A percentile compares a stretch with the other conserved stretches of the same genome.
Evolutionary conservation across 2,113 vertebrate species (phyloP).

Genomic region (Solea solea): DNA sequence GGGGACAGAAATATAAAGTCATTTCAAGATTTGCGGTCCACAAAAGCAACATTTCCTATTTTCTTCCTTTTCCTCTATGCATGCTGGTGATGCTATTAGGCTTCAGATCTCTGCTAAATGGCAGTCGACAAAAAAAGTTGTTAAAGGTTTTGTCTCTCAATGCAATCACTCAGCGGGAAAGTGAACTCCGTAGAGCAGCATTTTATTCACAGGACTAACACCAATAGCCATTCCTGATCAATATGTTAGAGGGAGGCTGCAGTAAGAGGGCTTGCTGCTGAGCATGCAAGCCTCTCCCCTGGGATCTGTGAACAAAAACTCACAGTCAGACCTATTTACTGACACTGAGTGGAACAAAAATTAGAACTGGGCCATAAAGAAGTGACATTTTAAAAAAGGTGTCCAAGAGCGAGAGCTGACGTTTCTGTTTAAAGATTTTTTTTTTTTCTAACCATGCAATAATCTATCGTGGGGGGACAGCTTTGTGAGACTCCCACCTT

Average conservation of each 20-base stretch:
- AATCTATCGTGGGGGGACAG: slow-evolving; percentile 63
- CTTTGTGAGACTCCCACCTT: slow-evolving; percentile 58
- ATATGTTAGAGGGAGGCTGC: slow-evolving; percentile 76
- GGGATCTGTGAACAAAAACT: slow-evolving; percentile 79
- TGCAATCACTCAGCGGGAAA: slow-evolving; percentile 76
- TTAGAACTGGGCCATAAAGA: slow-evolving; percentile 62
- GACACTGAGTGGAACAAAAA: slow-evolving; percentile 63
- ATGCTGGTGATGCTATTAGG: slow-evolving; percentile 51
- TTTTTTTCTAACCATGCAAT: slow-evolving; percentile 58
- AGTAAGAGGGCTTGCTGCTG: slow-evolving; percentile 71
- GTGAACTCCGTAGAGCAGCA: slow-evolving; percentile 68
- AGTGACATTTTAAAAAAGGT: slow-evolving; percentile 70
- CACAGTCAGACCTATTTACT: slow-evolving; percentile 78
- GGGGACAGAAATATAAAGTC: slow-evolving; percentile 24
- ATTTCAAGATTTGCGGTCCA: slow-evolving; percentile 46
- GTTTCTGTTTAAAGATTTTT: slow-evolving; percentile 55
- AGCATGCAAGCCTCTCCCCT: slow-evolving; percentile 62
- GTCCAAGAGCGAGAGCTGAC: slow-evolving; percentile 57
- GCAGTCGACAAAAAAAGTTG: slow-evolving; percentile 52
- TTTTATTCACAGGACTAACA: slow-evolving; percentile 79
- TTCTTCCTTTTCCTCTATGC: slow-evolving; percentile 9
- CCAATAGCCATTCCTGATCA: slow-evolving; percentile 78
- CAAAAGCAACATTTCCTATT: slow-evolving; percentile 69
- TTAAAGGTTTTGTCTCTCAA: slow-evolving; percentile 75
- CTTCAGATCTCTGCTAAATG: slow-evolving; percentile 51